Evolutionary conservation across 2,888 invertebrate species (phyloP), one percentile per base, ranked within the genome.

Genomic region (Aproaerema taeniolella): DNA sequence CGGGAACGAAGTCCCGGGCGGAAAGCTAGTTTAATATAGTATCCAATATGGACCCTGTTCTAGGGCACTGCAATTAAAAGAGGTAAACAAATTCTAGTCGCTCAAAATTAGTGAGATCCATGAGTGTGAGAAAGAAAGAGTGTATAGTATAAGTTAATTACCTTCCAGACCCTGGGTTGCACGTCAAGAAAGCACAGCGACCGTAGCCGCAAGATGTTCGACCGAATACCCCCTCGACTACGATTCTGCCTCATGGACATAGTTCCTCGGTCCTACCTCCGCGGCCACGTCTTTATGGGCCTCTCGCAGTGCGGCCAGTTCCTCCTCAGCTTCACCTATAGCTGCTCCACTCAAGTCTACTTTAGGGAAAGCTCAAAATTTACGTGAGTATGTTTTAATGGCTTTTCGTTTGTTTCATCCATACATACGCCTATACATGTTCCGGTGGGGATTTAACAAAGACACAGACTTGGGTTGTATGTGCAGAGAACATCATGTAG

Each of bases 301-400:
- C 93, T 97, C 66, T 95, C 96, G n/a, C 93, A 95, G 57, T 97
- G 97, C 73, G 97, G 97, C 9, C 94, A 95, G 78, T 97, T 93
- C 83, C 89, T 98, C 49, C 87, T 98, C 53, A 97, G 97, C 48
- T 97, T 96, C 76, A 95, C 94, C 1, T 90, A 89, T 61, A 88
- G 67, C 56, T 73, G 79, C 50, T 85, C 85, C 20, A 82, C 82
- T 26, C 88, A 88, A 52, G 80, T 80, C 43, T 88, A 87, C 53
- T 90, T 88, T 58, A 83, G 87, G 55, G 89, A 87, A 66, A 88
- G 80, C 50, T 76, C 76, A 10, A 83, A 78, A 45, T 85, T 74
- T 45, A 81, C 69, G 85, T 85, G 60, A 79, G 83, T 26, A 6
- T 20, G 20, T 20, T 20, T 20, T 20, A 20, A 6, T 20, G 4